Evolutionary conservation across 2,797 vertebrate species (phyloP), one percentile per base, ranked within the genome.

Genomic region (Microctenopoma stevenorrisi): DNA sequence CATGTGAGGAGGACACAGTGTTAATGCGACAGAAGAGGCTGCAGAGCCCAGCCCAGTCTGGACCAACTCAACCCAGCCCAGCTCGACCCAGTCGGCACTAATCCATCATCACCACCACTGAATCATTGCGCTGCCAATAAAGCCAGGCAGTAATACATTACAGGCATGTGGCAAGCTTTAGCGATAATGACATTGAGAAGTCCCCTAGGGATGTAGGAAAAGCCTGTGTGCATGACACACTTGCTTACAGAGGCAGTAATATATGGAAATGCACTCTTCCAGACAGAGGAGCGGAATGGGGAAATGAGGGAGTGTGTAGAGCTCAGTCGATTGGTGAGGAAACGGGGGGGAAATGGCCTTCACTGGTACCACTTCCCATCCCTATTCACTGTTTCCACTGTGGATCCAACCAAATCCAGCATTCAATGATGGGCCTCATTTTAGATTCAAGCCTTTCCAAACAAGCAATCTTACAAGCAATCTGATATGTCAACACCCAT

Each of bases 151-250:
- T 90, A 91, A 93, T 94, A 92, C 92, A 93, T 94, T 93, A 93
- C 91, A 87, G 91, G 88, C 91, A 85, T 90, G 92, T 89, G 93
- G 90, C 92, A 88, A 90, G 89, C 88, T 91, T 92, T 91, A 91
- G 92, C 73, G 83, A 86, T 92, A 91, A 94, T 94, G 93, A 94
- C 93, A 94, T 92, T 92, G 92, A 94, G 91, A 88, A 85, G 88
- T 93, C 89, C 91, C 91, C 93, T 89, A 80, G 89, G 91, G 91
- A 89, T 86, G 78, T 47, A 70, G 85, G 86, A 84, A 91, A 83
- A 8, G 87, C 87, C 83, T 65, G 85, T 79, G 76, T 67, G 70
- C 81, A 76, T 74, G 77, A 87, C 88, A 92, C 88, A 88, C 89
- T 90, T 93, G 92, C 92, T 94, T 92, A 94, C 91, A 88, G 84